Conservation (phyloP, 2,113 vertebrate genomes). For the Psettodes erumei region DNA sequence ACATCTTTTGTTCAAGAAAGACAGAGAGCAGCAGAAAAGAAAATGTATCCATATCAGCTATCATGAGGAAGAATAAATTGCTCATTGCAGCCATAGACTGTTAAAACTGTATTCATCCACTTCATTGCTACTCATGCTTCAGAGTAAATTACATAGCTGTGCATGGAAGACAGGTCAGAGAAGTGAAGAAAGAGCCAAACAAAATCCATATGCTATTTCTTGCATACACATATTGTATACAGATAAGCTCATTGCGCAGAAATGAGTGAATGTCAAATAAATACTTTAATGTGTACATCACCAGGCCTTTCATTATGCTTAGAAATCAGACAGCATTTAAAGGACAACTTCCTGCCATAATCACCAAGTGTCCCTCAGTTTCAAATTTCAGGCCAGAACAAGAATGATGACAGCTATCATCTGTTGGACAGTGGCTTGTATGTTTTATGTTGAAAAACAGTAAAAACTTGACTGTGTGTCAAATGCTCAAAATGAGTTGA, state of each 20-base stretch:
- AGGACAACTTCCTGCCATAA: not conserved
- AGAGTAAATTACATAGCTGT: slow-evolving; percentile 5
- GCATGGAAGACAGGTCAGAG: slow-evolving; percentile 12
- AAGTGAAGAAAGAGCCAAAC: not conserved
- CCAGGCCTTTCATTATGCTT: not conserved
- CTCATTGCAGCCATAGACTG: slow-evolving; percentile 1
- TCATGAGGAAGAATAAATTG: slow-evolving; percentile 27
- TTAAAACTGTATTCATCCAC: slow-evolving; percentile 17
- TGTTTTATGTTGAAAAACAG: not conserved
- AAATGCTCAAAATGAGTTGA: slow-evolving; percentile 12
- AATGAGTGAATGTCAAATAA: not conserved
- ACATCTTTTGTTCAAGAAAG: slow-evolving; percentile 29
- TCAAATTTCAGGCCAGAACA: slow-evolving; percentile 3
- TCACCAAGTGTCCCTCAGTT: not conserved
- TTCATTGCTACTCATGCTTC: slow-evolving; percentile 18
- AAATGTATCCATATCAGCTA: slow-evolving; percentile 13
- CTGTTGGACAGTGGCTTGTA: not conserved
- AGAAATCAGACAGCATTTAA: not conserved
- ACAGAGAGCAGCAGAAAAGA: slow-evolving; percentile 9
- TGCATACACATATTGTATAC: no score
- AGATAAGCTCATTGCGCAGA: not conserved
- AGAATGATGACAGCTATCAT: not conserved
- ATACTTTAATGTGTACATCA: not conserved
- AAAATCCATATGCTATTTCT: slow-evolving; percentile 6
- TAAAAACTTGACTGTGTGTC: not conserved